Conservation (phyloP, 2,113 vertebrate genomes). For the Eptesicus fuscus region DNA sequence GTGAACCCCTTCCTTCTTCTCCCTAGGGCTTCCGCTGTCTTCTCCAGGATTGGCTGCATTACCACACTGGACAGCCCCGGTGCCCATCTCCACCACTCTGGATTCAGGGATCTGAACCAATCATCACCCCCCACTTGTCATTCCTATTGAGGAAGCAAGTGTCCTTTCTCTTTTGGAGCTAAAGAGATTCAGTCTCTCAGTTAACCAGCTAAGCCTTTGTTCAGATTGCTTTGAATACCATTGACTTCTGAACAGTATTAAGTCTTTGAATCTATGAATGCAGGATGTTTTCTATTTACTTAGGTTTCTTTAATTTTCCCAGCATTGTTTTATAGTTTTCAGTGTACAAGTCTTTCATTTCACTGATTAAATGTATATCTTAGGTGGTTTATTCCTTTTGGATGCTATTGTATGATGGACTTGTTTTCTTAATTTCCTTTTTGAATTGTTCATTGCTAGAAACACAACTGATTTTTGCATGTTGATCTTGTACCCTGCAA, state of each 20-base stretch:
- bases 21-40: neutral
- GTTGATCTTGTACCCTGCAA: neutral
- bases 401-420: neutral
- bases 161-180: neutral
- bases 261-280: neutral
- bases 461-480: neutral
- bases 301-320: neutral
- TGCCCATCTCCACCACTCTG: neutral
- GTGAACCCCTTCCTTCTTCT: neutral
- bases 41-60: neutral
- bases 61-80: too few relatives aligned
- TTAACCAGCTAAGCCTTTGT: neutral
- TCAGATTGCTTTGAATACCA: neutral
- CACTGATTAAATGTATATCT: neutral
- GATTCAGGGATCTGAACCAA: neutral
- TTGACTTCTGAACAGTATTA: neutral
- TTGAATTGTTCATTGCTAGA: neutral
- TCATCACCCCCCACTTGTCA: neutral
- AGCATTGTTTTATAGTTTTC: neutral
- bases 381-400: neutral
- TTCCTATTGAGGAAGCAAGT: neutral
- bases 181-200: neutral
- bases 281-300: neutral
- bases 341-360: neutral
- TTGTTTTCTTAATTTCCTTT: neutral